These are phyloP conservation scores for Andrena trimmerana DNA, from an alignment of 2,888 invertebrate genomes.

Conservation along the genomic window DNA sequence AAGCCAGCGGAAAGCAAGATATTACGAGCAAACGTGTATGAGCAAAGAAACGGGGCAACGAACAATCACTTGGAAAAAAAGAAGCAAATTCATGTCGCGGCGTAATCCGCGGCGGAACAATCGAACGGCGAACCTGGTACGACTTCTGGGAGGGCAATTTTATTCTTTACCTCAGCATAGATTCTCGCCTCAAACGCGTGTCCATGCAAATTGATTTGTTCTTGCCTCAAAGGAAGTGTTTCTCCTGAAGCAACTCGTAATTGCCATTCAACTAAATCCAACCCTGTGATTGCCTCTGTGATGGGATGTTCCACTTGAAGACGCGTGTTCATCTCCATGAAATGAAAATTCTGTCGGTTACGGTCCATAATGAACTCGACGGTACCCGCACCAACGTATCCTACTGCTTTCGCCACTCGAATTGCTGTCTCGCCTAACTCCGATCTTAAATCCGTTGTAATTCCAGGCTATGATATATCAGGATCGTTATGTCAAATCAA, in stretches of 20 bases:
- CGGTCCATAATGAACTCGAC: constrained; percentile 99
- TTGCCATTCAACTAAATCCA: constrained; percentile 99
- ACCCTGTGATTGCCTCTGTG: constrained; percentile 98
- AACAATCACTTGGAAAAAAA: neutral
- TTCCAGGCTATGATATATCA: constrained; percentile 90
- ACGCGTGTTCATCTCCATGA: constrained; percentile 99
- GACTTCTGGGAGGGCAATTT: too few relatives aligned
- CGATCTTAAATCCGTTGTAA: constrained; percentile 91
- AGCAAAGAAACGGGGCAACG: neutral
- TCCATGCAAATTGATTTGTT: constrained; percentile 91
- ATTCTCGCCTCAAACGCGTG: constrained; percentile 98
- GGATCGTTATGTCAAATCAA: neutral
- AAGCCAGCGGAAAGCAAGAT: neutral
- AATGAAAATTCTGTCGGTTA: constrained; percentile 94
- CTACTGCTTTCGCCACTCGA: constrained; percentile 96
- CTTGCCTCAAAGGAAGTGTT: constrained; percentile 92
- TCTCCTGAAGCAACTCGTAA: constrained; percentile 95
- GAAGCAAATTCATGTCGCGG: neutral
- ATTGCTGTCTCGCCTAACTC: constrained; percentile 96
- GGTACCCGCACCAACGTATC: constrained; percentile 99
- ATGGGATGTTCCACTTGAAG: constrained; percentile 98
- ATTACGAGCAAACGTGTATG: neutral
- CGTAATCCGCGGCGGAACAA: too few relatives aligned
- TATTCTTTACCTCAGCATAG: constrained; percentile 92
- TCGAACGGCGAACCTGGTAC: too few relatives aligned